Evolutionary conservation across 2,888 invertebrate genomes (phyloP), one percentile per base, ranked within the genome.

Genomic region (Spisula solida): DNA sequence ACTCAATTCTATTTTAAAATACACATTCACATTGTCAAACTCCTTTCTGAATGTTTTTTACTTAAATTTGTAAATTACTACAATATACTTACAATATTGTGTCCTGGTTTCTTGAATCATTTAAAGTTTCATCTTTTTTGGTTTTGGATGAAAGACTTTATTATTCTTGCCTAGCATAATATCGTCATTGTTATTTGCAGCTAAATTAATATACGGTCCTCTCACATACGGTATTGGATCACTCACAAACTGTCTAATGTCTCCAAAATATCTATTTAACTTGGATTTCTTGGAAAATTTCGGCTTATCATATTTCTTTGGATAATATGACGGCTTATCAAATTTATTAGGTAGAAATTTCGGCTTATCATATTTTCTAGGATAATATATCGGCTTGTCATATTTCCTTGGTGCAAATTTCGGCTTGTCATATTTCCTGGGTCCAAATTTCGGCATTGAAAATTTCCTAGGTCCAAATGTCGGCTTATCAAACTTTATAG

Each of bases 281-380:
- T 34, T 75, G 75, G 34, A 31, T 75, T 34, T 34, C 75, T 75
- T 34, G 12, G 29, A 10, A 75, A 75, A 75, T 75, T 75, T 70
- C 70, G 25, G 25, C 16, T 41, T 41, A 41, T 41, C 41, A 41
- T 5, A 41, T 8, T 41, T 41, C 41, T 41, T 41, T 5, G 41
- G 41, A 2, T 8, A 2, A 41, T 5, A 41, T 41, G 2, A 5
- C 41, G 41, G 41, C 41, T 41, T 41, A 41, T 41, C 41, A 41
- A 41, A 41, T 41, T 41, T 41, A 5, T 8, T 41, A 5, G 41
- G 41, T 41, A 2, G 4, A 41, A 41, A 41, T 41, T 5, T 41
- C 41, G 41, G 41, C 41, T 41, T 41, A 8, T 41, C 41, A 41
- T 5, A 5, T 41, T 41, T 2, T 8, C 8, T 41, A 41, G 41